phyloP scores from a whole-genome alignment of 2,888 invertebrate genomes.

The Sarcophaga variegata region DNA sequence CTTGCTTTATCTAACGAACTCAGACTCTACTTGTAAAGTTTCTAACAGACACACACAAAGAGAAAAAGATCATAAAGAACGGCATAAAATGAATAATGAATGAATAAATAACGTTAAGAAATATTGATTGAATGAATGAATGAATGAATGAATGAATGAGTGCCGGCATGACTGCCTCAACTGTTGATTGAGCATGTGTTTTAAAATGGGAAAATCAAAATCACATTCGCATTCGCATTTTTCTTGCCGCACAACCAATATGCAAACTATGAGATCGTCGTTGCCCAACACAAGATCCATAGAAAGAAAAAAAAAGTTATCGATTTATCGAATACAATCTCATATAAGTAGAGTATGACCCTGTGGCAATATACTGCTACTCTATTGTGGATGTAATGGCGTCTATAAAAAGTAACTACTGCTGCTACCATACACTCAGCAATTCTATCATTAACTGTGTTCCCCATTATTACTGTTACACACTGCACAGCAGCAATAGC shows the following conservation, averaged over 20 bases:
- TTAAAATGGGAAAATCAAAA: no score
- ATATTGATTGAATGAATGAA: background rate
- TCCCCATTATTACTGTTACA: no score
- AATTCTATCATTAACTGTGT: no score
- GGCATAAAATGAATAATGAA: background rate
- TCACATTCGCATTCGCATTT: no score
- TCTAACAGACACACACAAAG: background rate
- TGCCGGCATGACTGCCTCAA: no score
- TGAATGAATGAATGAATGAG: background rate
- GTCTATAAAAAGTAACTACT: no score
- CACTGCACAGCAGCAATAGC: background rate
- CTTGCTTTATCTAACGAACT: background rate
- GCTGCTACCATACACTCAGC: no score
- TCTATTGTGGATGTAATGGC: background rate
- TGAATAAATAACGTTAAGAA: background rate
- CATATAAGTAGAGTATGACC: slow-evolving; percentile 60
- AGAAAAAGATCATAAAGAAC: background rate
- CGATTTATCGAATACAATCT: background rate
- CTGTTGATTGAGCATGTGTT: no score
- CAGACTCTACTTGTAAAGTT: background rate
- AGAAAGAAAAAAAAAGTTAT: background rate
- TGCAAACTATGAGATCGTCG: no score
- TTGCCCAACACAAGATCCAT: no score
- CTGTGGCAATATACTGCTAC: slow-evolving; percentile 65
- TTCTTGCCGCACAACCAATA: no score